phyloP scores from a whole-genome alignment of 2,888 invertebrate species.

The Lasioglossum zephyrum region DNA sequence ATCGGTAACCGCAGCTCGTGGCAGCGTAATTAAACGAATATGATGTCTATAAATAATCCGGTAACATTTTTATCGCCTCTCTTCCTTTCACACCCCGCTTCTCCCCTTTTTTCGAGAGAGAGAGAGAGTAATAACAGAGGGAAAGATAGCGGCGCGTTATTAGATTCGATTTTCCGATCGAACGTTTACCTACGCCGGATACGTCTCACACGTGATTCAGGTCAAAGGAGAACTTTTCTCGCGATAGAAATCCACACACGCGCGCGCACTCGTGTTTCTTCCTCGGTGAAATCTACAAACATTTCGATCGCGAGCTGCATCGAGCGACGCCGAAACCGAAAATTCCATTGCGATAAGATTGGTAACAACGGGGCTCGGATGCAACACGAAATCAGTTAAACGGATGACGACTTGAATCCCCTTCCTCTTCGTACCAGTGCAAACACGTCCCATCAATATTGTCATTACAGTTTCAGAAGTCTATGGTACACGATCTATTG shows the following conservation, averaged over 20 bases:
- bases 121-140: not conserved
- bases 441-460: conserved; percentile 15
- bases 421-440: not conserved
- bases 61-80: not conserved
- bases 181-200: conserved; percentile 30
- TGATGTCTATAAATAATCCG: not conserved
- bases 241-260: not conserved
- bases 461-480: conserved; percentile 22
- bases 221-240: conserved; percentile 14
- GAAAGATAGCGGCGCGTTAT: not conserved
- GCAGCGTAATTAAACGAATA: conserved; percentile 12
- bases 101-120: not conserved
- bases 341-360: conserved; percentile 10
- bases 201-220: conserved; percentile 14
- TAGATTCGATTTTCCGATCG: conserved; percentile 7
- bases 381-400: not conserved
- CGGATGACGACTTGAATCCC: not conserved
- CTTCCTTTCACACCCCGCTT: not conserved
- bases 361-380: not conserved
- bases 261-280: fast-evolving
- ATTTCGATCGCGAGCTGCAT: not conserved
- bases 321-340: not conserved
- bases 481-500: conserved; percentile 11
- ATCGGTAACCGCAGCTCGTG: not conserved
- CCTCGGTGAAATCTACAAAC: not conserved